phyloP scores from a whole-genome alignment of 2,797 vertebrate species.

The Pangasius mekongensis region DNA sequence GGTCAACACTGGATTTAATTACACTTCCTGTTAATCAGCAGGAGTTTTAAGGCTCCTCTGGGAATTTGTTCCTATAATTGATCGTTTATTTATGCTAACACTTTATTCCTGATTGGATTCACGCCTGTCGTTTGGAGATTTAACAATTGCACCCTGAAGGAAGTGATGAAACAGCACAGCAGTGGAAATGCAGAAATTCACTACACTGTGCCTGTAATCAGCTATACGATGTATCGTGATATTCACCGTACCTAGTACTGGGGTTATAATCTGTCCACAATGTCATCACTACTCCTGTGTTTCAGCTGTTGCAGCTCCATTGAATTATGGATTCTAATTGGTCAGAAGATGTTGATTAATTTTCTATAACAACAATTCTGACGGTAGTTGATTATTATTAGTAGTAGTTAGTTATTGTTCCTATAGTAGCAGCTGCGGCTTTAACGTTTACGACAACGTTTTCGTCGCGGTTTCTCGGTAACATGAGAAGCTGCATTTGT shows the following conservation, averaged over 20 bases:
- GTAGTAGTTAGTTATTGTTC: background rate
- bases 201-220: background rate
- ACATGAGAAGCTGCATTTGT: background rate
- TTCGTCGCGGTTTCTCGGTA: background rate
- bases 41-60: background rate
- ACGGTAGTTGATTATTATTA: no score
- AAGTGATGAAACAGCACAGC: background rate
- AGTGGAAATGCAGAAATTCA: background rate
- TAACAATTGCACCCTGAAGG: background rate
- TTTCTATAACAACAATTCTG: background rate
- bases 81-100: background rate
- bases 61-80: background rate
- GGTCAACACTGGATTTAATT: constrained; percentile 22
- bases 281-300: background rate
- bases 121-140: background rate
- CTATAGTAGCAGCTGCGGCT: background rate
- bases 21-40: constrained; percentile 16
- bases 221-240: background rate
- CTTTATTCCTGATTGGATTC: constrained; percentile 8
- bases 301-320: background rate
- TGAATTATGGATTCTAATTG: background rate
- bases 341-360: background rate
- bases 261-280: background rate
- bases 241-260: background rate
- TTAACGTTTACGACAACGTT: background rate